Evolutionary conservation across 2,797 vertebrate genomes (phyloP).

Genomic region (Diplodus sargus): DNA sequence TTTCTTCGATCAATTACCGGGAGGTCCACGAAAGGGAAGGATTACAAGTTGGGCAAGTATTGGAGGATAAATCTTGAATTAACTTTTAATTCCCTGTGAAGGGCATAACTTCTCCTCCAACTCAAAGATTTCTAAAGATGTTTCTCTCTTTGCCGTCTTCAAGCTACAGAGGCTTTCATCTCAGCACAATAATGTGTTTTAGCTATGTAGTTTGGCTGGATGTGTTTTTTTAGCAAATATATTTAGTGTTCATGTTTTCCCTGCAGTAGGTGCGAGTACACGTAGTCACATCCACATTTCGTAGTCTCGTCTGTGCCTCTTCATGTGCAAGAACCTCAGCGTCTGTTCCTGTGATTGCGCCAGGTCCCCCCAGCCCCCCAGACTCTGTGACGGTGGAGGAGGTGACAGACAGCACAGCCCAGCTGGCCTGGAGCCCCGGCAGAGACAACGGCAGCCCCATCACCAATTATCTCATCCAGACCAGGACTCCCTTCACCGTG

Average conservation of each 20-base stretch:
- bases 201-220: not conserved
- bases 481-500: slow-evolving; percentile 87
- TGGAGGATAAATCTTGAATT: slow-evolving; percentile 69
- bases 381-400: slow-evolving; percentile 87
- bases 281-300: not conserved
- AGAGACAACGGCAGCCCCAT: slow-evolving; percentile 89
- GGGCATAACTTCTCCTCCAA: slow-evolving; percentile 46
- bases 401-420: slow-evolving; percentile 88
- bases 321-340: slow-evolving; percentile 61
- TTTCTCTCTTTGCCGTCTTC: slow-evolving; percentile 33
- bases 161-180: slow-evolving; percentile 25
- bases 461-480: slow-evolving; percentile 86
- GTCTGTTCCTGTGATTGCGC: slow-evolving; percentile 76
- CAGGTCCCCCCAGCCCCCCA: slow-evolving; percentile 88
- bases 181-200: not conserved
- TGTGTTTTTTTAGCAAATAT: slow-evolving; percentile 4
- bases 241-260: slow-evolving; percentile 12
- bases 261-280: not conserved
- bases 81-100: slow-evolving; percentile 68
- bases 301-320: slow-evolving; percentile 28
- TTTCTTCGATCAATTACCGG: slow-evolving; percentile 70
- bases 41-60: slow-evolving; percentile 66
- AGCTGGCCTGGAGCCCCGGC: slow-evolving; percentile 87
- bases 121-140: slow-evolving; percentile 34
- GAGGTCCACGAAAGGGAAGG: slow-evolving; percentile 53